Conservation (phyloP, 2,797 vertebrate species). For the Spinus olivaceus region DNA sequence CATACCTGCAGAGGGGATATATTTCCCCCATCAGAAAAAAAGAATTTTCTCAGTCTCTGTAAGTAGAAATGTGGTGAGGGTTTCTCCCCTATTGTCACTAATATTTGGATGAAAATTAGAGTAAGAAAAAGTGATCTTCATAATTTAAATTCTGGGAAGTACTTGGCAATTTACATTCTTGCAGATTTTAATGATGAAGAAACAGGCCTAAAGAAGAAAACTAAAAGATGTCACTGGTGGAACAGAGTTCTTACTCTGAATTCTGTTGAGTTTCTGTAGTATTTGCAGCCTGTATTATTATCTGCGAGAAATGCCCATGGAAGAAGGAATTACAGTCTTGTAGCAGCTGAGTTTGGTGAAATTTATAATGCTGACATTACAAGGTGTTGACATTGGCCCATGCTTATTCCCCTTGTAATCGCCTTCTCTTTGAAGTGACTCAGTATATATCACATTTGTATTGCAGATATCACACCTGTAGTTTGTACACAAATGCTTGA, state of each 20-base stretch:
- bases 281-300: neutral
- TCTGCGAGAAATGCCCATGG: neutral
- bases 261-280: neutral
- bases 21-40: neutral
- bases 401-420: neutral
- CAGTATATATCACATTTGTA: neutral
- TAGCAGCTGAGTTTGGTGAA: neutral
- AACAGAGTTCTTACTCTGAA: neutral
- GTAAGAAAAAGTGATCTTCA: neutral
- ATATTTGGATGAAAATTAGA: neutral
- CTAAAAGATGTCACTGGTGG: neutral
- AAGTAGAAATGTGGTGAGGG: accelerated
- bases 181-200: neutral
- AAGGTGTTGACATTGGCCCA: neutral
- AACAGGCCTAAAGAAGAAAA: neutral
- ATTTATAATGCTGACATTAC: neutral
- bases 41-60: neutral
- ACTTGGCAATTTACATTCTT: neutral
- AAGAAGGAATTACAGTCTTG: neutral
- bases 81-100: neutral
- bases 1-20: neutral
- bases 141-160: neutral
- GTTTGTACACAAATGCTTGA: neutral
- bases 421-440: neutral
- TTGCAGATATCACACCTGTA: neutral